A percentile compares a stretch with the other conserved stretches of the same genome.
Conservation (phyloP, 2,797 vertebrate genomes). For the Acrocephalus scirpaceus region DNA sequence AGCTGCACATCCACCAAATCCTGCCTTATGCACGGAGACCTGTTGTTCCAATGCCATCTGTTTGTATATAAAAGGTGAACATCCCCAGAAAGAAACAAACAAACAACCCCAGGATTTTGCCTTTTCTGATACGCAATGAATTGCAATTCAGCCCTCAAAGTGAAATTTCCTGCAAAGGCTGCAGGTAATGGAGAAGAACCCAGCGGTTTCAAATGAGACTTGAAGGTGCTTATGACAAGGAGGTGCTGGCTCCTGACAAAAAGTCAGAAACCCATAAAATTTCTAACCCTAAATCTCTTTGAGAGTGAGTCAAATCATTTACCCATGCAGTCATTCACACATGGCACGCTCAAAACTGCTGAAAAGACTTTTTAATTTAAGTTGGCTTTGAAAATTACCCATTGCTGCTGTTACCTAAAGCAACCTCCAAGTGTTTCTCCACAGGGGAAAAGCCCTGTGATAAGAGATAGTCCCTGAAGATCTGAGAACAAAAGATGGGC, state of each 20-base stretch:
- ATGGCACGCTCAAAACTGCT: constrained; percentile 22
- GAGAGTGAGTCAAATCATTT: constrained; percentile 3
- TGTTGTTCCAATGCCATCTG: constrained; percentile 22
- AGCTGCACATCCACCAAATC: constrained; percentile 2
- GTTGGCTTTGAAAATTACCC: constrained; percentile 16
- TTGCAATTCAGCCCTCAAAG: not conserved
- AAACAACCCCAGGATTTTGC: not conserved
- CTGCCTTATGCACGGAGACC: not conserved
- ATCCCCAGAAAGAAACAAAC: not conserved
- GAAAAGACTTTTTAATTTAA: constrained; percentile 29
- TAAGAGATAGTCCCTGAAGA: constrained; percentile 40
- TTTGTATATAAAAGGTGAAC: not conserved
- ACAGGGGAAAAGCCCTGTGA: not conserved
- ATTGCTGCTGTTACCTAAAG: constrained; percentile 55
- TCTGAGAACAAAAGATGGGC: constrained; percentile 33
- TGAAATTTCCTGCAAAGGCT: not conserved
- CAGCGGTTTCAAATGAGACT: not conserved
- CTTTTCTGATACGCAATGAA: not conserved
- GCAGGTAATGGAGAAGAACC: not conserved
- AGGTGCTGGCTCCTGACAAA: not conserved
- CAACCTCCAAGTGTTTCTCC: constrained; percentile 60
- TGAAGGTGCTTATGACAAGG: not conserved
- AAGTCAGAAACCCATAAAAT: not conserved
- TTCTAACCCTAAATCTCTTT: not conserved
- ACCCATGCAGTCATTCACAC: not conserved